Conservation (phyloP, 2,113 vertebrate species). For the Lophius piscatorius region DNA sequence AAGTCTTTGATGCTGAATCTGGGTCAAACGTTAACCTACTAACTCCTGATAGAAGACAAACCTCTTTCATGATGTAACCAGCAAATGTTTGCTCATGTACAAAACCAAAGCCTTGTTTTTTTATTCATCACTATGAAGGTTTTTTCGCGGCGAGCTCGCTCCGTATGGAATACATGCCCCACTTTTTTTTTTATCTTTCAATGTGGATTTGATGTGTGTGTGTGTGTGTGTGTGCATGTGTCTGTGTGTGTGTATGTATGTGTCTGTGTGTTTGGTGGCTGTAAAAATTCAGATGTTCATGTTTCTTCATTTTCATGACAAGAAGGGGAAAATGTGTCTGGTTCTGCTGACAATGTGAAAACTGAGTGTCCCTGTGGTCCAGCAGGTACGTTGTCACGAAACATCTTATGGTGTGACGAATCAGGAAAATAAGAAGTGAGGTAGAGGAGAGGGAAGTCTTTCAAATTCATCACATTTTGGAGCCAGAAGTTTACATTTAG, state of each 20-base stretch:
- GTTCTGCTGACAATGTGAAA: slow-evolving; percentile 24
- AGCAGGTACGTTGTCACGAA: too few species aligned
- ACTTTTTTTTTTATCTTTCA: slow-evolving; percentile 25
- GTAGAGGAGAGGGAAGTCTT: too few species aligned
- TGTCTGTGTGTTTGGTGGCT: neutral
- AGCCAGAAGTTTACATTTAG: too few species aligned
- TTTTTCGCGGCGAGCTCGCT: slow-evolving; percentile 46
- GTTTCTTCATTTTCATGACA: slow-evolving; percentile 7
- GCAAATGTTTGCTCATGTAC: slow-evolving; percentile 54
- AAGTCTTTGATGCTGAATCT: slow-evolving; percentile 61
- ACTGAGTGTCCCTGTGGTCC: too few species aligned
- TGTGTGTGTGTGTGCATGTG: neutral
- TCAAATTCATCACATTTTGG: too few species aligned
- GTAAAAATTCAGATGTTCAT: too few species aligned
- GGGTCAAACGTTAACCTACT: slow-evolving; percentile 62
- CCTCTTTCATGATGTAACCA: slow-evolving; percentile 68
- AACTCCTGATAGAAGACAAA: slow-evolving; percentile 62
- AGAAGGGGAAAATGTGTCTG: neutral
- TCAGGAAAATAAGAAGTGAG: too few species aligned
- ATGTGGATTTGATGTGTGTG: slow-evolving; percentile 1
- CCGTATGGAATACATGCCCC: slow-evolving; percentile 62
- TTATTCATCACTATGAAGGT: slow-evolving; percentile 69
- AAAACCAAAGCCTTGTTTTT: slow-evolving; percentile 54
- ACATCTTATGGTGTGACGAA: too few species aligned
- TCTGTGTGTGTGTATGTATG: neutral